phyloP scores from a whole-genome alignment of 2,888 invertebrate species.

The Xestia rhomboidea region DNA sequence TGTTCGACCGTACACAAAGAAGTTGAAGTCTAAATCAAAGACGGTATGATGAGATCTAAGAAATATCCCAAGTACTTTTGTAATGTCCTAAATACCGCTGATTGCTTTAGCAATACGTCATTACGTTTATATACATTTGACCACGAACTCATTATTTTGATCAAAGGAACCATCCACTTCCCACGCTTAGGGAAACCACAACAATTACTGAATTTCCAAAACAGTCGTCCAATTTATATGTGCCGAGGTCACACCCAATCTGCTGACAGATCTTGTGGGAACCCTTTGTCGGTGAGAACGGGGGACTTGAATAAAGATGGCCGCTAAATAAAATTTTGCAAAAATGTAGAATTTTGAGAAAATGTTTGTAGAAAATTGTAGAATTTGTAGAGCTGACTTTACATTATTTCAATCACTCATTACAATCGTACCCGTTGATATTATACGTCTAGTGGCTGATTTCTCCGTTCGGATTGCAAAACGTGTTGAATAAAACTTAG shows the following conservation, averaged over 20 bases:
- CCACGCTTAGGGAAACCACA: slow-evolving; percentile 45
- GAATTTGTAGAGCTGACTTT: background rate
- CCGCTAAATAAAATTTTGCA: background rate
- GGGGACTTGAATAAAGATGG: background rate
- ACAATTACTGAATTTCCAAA: slow-evolving; percentile 38
- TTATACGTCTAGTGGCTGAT: background rate
- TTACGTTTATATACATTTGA: slow-evolving; percentile 25
- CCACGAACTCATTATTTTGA: slow-evolving; percentile 36
- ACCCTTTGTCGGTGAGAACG: slow-evolving; percentile 5
- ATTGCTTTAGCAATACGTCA: slow-evolving; percentile 19
- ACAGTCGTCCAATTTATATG: slow-evolving; percentile 43
- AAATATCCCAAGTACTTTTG: background rate
- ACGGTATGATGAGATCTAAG: background rate
- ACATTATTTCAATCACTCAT: background rate
- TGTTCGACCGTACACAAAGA: no score
- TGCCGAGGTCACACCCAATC: slow-evolving; percentile 50
- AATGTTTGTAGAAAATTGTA: background rate
- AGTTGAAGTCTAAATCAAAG: background rate
- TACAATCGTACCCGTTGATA: background rate
- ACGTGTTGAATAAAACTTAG: background rate
- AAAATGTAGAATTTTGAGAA: background rate
- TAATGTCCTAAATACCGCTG: background rate
- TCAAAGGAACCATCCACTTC: slow-evolving; percentile 20
- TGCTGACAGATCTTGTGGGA: slow-evolving; percentile 50
- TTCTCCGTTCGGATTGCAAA: background rate